phyloP scores from a whole-genome alignment of 2,888 invertebrate species.

The Troides helena region DNA sequence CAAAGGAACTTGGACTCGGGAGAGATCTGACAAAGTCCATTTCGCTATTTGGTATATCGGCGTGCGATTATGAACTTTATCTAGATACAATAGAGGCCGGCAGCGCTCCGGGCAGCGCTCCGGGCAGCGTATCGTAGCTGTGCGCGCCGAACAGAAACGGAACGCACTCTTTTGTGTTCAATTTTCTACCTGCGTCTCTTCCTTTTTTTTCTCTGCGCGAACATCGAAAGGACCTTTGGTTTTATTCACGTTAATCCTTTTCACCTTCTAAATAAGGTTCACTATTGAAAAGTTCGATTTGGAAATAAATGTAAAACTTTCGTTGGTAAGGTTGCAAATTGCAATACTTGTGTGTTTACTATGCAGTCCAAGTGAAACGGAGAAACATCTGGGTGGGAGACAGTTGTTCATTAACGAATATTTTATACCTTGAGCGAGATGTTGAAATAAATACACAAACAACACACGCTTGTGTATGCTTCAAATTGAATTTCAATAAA shows the following conservation, averaged over 20 bases:
- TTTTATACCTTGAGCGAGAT: background rate
- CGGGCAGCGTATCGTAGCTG: conserved; percentile 21
- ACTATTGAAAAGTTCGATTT: conserved; percentile 32
- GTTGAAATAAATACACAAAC: too few relatives aligned
- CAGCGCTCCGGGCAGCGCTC: conserved; percentile 26
- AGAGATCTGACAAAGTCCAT: conserved; percentile 36
- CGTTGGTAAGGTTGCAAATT: conserved; percentile 18
- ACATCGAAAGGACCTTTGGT: conserved; percentile 44
- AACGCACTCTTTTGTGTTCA: conserved; percentile 69
- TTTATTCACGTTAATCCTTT: conserved; percentile 35
- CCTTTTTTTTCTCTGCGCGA: conserved; percentile 60
- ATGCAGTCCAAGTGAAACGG: conserved; percentile 21
- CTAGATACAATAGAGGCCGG: conserved; percentile 9
- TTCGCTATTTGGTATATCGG: conserved; percentile 33
- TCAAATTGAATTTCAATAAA: too few relatives aligned
- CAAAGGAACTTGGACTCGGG: conserved; percentile 57
- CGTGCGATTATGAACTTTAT: conserved; percentile 44
- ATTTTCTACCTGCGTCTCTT: conserved; percentile 71
- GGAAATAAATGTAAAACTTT: conserved; percentile 9
- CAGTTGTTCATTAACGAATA: conserved; percentile 24
- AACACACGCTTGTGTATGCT: too few relatives aligned
- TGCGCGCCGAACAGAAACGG: conserved; percentile 42
- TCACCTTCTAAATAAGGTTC: conserved; percentile 37
- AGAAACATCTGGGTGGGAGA: conserved; percentile 22
- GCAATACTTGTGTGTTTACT: conserved; percentile 27